Percentiles rank a stretch among this genome's conserved stretches.
Evolutionary conservation across 2,888 invertebrate species (phyloP).

Genomic region (Panzeria rudis): DNA sequence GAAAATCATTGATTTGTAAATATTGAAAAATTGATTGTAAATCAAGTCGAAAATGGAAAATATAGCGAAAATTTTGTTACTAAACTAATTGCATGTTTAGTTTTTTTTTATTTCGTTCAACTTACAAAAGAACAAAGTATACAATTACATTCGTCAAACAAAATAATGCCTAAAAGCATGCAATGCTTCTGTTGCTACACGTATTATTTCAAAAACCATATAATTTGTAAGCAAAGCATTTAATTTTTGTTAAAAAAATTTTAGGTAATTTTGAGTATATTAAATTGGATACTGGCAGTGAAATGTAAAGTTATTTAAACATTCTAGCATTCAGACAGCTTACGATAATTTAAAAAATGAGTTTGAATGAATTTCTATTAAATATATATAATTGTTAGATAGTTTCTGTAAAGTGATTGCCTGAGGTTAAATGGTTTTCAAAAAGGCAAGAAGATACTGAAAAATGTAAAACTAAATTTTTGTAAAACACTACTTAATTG

Average conservation of each 20-base stretch:
- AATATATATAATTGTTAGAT: no score
- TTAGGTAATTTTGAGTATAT: background rate
- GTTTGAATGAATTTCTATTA: no score
- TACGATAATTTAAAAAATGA: no score
- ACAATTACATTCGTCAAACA: constrained; percentile 32
- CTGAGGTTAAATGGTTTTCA: no score
- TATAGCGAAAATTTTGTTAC: background rate
- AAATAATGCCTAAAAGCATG: constrained; percentile 37
- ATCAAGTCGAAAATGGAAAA: background rate
- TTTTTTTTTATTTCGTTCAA: background rate
- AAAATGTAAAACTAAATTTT: no score
- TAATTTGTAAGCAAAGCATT: background rate
- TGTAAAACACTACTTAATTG: no score
- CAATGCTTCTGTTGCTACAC: constrained; percentile 10
- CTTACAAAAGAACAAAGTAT: constrained; percentile 23
- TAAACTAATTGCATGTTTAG: background rate
- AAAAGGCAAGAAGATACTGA: no score
- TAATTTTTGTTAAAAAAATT: background rate
- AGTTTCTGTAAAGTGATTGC: no score
- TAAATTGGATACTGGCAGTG: background rate
- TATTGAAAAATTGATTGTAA: constrained; percentile 11
- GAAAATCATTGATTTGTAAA: constrained; percentile 28
- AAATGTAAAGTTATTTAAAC: background rate
- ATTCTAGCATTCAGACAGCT: no score
- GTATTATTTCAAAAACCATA: constrained; percentile 5